These are phyloP conservation scores for Brachyrhaphis roseni DNA, from an alignment of 2,797 vertebrate species.

Conservation along the genomic window DNA sequence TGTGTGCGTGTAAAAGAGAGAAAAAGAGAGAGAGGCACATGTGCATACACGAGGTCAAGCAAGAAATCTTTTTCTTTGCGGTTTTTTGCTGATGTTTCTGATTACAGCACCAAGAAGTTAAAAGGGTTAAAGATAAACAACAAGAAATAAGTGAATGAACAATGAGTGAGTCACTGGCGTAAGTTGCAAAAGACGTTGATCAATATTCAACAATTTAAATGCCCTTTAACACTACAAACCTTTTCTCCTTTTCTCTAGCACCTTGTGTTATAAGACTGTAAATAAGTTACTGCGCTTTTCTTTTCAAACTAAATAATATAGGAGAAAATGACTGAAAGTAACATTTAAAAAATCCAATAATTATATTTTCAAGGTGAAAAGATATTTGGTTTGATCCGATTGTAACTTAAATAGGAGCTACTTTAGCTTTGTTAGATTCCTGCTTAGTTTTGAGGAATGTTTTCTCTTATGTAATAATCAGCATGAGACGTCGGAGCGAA, in stretches of 20 bases:
- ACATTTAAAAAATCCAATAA: background rate
- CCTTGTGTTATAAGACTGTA: conserved; percentile 4
- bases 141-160: background rate
- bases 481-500: conserved; percentile 68
- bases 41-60: background rate
- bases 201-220: conserved; percentile 41
- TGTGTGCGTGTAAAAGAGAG: background rate
- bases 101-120: background rate
- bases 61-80: background rate
- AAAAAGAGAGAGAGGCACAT: background rate
- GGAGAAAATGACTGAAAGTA: background rate
- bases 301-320: background rate
- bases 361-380: background rate
- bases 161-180: conserved; percentile 8
- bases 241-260: background rate
- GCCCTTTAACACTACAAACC: background rate
- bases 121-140: background rate
- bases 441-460: conserved; percentile 62
- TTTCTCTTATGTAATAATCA: conserved; percentile 65
- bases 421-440: conserved; percentile 20
- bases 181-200: conserved; percentile 15
- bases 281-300: conserved; percentile 49
- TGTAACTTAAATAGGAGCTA: background rate
- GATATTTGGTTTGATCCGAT: background rate
- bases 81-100: background rate